Evolutionary conservation across 1,140 invertebrate species (phyloP).

Genomic region (Heliconius congener): DNA sequence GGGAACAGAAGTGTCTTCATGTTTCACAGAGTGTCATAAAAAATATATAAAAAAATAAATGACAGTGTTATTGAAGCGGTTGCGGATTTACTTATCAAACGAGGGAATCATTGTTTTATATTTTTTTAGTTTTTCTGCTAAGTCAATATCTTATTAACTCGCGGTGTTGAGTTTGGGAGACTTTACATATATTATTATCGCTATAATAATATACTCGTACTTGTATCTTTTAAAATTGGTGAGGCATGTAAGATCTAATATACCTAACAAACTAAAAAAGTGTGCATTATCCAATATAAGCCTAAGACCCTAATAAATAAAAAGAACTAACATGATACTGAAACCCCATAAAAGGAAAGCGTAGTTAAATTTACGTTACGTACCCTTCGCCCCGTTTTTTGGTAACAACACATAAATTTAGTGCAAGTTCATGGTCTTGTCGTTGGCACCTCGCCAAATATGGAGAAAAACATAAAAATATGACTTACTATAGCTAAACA

Average conservation of each 20-base stretch:
- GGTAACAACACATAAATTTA: constrained; percentile 13
- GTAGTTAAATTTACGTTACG: constrained; percentile 9
- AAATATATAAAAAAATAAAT: no score
- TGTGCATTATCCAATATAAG: not conserved
- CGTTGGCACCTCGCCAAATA: constrained; percentile 5
- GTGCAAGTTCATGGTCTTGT: not conserved
- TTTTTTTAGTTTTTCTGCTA: no score
- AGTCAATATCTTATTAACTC: no score
- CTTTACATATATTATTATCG: not conserved
- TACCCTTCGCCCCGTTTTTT: not conserved
- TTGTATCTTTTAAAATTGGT: no score
- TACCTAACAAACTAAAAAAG: not conserved
- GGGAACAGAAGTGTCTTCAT: no score
- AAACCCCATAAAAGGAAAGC: not conserved
- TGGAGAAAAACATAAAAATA: constrained; percentile 4
- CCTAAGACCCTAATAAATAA: not conserved
- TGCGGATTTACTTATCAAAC: no score
- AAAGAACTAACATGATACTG: not conserved
- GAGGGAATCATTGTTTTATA: no score
- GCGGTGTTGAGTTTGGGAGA: not conserved
- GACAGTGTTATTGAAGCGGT: no score
- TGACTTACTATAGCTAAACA: not conserved
- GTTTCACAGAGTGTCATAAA: no score
- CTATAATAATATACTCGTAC: not conserved
- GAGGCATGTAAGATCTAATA: not conserved